phyloP scores from a whole-genome alignment of 2,888 invertebrate genomes.

The Melanostoma mellinum region DNA sequence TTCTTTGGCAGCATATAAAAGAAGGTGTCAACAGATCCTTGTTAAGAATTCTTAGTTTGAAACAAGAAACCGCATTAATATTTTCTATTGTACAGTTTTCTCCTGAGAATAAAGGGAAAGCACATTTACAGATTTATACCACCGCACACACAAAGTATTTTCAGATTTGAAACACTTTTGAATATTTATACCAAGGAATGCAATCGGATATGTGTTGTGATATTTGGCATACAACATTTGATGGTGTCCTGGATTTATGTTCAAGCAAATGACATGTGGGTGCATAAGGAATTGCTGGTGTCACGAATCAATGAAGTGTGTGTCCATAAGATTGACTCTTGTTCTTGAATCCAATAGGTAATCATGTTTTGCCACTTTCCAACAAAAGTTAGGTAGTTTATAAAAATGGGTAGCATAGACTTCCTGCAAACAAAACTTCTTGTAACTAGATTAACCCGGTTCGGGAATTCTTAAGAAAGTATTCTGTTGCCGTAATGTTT shows the following conservation, averaged over 20 bases:
- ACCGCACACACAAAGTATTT: neutral
- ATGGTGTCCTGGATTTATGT: neutral
- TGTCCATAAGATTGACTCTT: too few species aligned
- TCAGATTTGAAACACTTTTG: slow-evolving; percentile 15
- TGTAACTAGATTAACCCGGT: too few species aligned
- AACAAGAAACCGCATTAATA: slow-evolving; percentile 20
- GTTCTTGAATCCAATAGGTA: too few species aligned
- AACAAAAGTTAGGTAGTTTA: too few species aligned
- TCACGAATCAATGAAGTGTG: too few species aligned
- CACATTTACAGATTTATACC: too few species aligned
- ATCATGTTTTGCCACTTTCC: too few species aligned
- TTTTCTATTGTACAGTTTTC: slow-evolving; percentile 10
- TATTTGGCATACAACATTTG: neutral
- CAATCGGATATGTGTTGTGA: slow-evolving; percentile 30
- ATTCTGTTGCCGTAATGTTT: too few species aligned
- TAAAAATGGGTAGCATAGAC: too few species aligned
- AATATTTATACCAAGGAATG: slow-evolving; percentile 37
- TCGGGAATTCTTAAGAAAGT: too few species aligned
- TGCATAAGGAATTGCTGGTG: neutral
- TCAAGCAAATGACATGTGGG: neutral
- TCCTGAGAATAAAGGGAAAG: neutral
- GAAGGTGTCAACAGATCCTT: slow-evolving; percentile 35
- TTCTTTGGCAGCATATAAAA: neutral
- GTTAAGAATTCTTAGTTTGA: slow-evolving; percentile 23
- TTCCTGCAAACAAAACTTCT: too few species aligned